These are phyloP conservation scores for Cataglyphis cursor DNA, from an alignment of 2,888 invertebrate species.

Conservation along the genomic window DNA sequence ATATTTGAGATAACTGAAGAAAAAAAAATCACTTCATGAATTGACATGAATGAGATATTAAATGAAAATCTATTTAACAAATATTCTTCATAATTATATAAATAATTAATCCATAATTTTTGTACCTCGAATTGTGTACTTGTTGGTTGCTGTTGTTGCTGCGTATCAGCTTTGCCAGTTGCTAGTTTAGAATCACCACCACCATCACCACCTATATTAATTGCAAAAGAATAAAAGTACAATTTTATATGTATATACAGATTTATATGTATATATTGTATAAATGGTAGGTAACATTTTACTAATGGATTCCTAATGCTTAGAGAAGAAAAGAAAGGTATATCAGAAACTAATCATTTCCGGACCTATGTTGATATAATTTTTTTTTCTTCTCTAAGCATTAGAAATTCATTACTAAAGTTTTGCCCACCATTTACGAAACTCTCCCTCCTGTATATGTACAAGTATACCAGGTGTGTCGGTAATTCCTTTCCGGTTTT, in stretches of 20 bases:
- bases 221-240: constrained; percentile 5
- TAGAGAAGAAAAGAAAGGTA: no score
- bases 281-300: no score
- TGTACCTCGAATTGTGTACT: background rate
- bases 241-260: background rate
- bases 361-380: no score
- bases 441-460: no score
- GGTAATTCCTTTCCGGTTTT: no score
- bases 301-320: no score
- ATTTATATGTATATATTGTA: no score
- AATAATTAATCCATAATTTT: background rate
- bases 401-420: no score
- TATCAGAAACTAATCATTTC: no score
- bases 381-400: no score
- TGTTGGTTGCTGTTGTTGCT: constrained; percentile 14
- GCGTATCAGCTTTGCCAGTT: background rate
- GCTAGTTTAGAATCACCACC: constrained; percentile 8
- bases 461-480: no score
- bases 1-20: background rate
- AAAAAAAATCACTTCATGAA: background rate
- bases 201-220: constrained; percentile 3
- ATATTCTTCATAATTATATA: background rate
- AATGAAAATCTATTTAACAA: background rate
- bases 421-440: no score
- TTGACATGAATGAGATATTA: background rate